Evolutionary conservation across 2,113 vertebrate genomes (phyloP), one percentile per base, ranked within the genome.

Genomic region (Odontesthes bonariensis): DNA sequence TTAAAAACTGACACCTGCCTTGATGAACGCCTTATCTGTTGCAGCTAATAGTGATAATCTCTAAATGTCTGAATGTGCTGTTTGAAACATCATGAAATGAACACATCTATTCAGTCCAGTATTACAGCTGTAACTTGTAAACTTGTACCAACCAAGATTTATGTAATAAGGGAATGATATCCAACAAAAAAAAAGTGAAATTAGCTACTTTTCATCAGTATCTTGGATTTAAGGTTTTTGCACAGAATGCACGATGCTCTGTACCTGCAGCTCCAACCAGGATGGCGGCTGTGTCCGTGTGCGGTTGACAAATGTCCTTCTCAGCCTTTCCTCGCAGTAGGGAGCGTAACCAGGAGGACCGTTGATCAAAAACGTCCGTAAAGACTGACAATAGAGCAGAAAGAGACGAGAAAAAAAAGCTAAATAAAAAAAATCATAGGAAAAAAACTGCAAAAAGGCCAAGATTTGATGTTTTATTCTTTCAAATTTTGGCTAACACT

Each of bases 251-350:
- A 0, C 35, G 20, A 38, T 1, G 8, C 57, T 44, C 12, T 6
- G 17, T 0, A 99, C 98, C 97, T 99, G 98, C 8, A 99, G 94
- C 69, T 99, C 98, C 60, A 99, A 81, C 98, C 98, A 99, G 57
- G 98, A 99, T 2, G 98, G 98, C 0, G 98, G 98, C 81, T 99
- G 98, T 0, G 97, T 99, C 72, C 98, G 93, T 0, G 97, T 98
- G 7, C 96, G 95, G 0, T 99, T 99, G 73, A 93, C 96, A 59
- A 99, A 99, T 0, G 97, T 99, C 72, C 98, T 89, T 57, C 98
- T 90, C 69, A 99, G 89, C 40, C 98, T 92, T 79, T 99, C 98
- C 91, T 99, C 98, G 0, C 98, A 99, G 78, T 99, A 99, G 0
- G 97, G 98, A 78, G 98, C 98, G 0, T 98, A 99, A 67, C 97